These are phyloP conservation scores for Pogoniulus pusillus DNA, from an alignment of 2,797 vertebrate species.

Conservation along the genomic window DNA sequence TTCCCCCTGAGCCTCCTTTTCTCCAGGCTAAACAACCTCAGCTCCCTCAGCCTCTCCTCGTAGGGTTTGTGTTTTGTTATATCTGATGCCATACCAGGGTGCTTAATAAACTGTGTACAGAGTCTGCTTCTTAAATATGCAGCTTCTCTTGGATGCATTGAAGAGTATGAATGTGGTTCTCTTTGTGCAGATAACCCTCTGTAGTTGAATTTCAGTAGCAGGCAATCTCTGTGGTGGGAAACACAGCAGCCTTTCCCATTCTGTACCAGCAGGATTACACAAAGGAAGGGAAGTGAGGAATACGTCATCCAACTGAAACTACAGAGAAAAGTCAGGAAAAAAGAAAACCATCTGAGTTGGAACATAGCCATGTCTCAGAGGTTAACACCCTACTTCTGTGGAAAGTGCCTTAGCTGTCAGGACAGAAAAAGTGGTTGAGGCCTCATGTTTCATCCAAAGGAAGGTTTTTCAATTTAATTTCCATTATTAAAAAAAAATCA, in stretches of 20 bases:
- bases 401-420: neutral
- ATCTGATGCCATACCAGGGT: neutral
- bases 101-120: neutral
- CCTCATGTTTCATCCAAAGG: neutral
- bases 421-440: neutral
- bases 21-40: no score
- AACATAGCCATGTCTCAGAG: neutral
- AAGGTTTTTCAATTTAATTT: neutral
- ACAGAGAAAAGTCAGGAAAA: slow-evolving; percentile 44
- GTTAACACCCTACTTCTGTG: slow-evolving; percentile 45
- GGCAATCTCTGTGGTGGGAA: slow-evolving; percentile 11
- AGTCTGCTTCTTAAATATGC: neutral
- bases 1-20: no score
- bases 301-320: slow-evolving; percentile 51
- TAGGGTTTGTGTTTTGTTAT: no score
- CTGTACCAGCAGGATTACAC: slow-evolving; percentile 42
- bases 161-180: neutral
- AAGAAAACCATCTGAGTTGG: slow-evolving; percentile 54
- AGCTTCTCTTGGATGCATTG: neutral
- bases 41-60: no score
- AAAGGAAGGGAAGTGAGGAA: slow-evolving; percentile 54
- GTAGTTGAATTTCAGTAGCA: neutral
- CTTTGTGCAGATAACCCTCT: neutral
- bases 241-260: slow-evolving; percentile 24
- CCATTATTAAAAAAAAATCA: neutral